phyloP scores from a whole-genome alignment of 2,113 vertebrate species.

The Saguinus midas region DNA sequence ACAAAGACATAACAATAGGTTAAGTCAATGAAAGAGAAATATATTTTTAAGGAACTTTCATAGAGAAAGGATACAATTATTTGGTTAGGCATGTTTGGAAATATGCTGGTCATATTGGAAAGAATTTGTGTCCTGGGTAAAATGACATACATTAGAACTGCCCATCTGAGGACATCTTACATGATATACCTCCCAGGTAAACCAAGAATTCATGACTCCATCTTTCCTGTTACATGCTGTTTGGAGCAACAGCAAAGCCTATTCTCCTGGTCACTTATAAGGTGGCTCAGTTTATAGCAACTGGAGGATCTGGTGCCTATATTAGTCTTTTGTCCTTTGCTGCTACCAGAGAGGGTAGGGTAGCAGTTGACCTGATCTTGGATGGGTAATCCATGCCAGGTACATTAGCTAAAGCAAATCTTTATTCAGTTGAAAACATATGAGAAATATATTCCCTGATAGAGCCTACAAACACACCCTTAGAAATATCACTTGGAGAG shows the following conservation, averaged over 20 bases:
- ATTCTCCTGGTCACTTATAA: background rate
- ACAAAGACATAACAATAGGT: background rate
- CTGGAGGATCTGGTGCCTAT: background rate
- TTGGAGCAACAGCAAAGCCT: background rate
- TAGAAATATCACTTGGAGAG: background rate
- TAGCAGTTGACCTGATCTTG: background rate
- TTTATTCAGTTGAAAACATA: background rate
- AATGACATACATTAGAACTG: background rate
- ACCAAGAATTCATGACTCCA: background rate
- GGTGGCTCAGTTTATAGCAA: background rate
- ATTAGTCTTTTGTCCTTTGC: background rate
- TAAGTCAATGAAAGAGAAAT: background rate
- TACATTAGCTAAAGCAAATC: background rate
- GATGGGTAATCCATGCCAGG: fast-evolving
- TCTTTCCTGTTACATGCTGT: background rate
- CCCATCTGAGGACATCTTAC: no score
- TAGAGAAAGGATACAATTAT: background rate
- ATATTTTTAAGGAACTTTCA: background rate
- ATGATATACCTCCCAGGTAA: background rate
- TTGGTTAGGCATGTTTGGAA: background rate
- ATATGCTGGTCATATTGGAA: background rate
- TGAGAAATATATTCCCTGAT: background rate
- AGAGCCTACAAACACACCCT: background rate
- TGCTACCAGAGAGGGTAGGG: background rate
- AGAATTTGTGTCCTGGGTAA: background rate